Evolutionary conservation across 2,113 vertebrate genomes (phyloP).

Genomic region (Octodon degus): DNA sequence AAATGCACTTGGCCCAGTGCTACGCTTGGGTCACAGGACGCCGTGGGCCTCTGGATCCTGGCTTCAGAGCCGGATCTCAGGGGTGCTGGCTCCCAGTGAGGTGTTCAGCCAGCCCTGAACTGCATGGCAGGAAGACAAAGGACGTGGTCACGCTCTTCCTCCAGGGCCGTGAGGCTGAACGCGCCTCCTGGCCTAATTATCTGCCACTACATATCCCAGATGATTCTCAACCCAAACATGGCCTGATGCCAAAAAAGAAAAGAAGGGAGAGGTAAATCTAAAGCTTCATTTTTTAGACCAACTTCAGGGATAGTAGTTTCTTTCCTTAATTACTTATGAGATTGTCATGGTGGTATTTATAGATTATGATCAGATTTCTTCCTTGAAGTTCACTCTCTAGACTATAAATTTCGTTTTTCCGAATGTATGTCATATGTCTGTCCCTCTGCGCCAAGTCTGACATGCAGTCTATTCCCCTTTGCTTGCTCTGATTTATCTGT

Average conservation of each 20-base stretch:
- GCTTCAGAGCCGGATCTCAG: neutral
- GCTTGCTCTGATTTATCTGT: slow-evolving; percentile 73
- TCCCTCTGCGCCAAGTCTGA: slow-evolving; percentile 61
- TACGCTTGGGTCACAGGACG: neutral
- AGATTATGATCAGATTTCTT: slow-evolving; percentile 76
- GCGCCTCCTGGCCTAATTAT: neutral
- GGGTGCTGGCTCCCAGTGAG: neutral
- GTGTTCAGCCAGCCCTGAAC: neutral
- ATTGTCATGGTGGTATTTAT: slow-evolving; percentile 80
- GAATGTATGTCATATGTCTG: slow-evolving; percentile 72
- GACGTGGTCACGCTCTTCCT: neutral
- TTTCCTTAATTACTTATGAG: slow-evolving; percentile 75
- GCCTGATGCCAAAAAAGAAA: slow-evolving; percentile 68
- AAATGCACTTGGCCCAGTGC: neutral
- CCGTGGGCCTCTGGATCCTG: neutral
- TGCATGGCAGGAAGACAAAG: neutral
- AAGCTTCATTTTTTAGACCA: slow-evolving; percentile 60
- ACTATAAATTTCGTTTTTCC: slow-evolving; percentile 72
- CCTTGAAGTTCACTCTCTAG: slow-evolving; percentile 66
- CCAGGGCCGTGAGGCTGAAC: neutral
- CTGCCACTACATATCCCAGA: neutral
- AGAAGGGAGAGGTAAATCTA: slow-evolving; percentile 48
- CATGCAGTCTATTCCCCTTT: slow-evolving; percentile 65
- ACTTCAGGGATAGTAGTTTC: slow-evolving; percentile 57
- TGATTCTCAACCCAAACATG: neutral